Conservation (phyloP, 2,797 vertebrate species). For the Epinephelus coioides region DNA sequence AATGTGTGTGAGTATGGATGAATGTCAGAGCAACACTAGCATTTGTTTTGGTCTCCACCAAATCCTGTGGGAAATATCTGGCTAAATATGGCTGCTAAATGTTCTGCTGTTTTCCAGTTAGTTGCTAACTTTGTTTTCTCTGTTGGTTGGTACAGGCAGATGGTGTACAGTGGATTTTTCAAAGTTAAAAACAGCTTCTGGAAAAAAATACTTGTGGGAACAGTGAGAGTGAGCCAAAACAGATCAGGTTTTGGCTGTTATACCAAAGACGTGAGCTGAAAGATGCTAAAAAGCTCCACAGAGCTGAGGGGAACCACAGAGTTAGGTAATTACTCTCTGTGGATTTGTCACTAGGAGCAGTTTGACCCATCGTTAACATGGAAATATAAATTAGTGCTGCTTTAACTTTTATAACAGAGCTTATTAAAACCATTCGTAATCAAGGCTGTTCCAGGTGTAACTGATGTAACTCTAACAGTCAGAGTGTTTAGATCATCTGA, state of each 20-base stretch:
- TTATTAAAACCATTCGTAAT: neutral
- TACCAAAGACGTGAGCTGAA: neutral
- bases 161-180: no score
- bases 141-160: no score
- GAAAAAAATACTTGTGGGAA: neutral
- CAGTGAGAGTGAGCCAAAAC: neutral
- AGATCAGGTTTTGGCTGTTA: no score
- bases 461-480: slow-evolving; percentile 9
- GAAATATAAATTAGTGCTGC: neutral
- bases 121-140: no score
- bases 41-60: no score
- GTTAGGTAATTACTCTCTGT: neutral
- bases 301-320: neutral
- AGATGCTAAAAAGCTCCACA: no score
- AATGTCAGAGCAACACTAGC: no score
- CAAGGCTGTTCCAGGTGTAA: slow-evolving; percentile 9
- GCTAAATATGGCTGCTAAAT: no score
- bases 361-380: neutral
- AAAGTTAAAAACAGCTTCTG: no score
- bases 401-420: neutral
- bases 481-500: slow-evolving; percentile 37
- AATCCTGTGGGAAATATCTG: no score
- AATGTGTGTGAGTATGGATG: no score
- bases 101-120: no score
- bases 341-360: neutral